Evolutionary conservation across 2,888 invertebrate genomes (phyloP).

Genomic region (Fissipunctia ypsillon): DNA sequence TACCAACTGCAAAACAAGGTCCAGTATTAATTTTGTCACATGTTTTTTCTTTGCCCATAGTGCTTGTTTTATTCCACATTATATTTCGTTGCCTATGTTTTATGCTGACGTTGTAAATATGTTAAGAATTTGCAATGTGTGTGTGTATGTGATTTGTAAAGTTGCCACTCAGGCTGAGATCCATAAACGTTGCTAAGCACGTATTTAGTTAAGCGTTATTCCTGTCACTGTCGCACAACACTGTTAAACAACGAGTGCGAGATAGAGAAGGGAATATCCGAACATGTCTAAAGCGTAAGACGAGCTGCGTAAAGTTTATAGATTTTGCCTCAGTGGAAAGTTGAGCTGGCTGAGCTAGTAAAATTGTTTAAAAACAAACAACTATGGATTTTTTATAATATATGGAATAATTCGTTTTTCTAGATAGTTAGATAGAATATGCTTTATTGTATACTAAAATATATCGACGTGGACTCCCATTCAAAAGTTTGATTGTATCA

Average conservation of each 20-base stretch:
- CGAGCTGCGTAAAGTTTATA: not conserved
- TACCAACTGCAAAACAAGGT: slow-evolving; percentile 3
- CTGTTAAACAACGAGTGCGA: not conserved
- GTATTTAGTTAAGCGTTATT: not conserved
- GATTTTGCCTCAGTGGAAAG: not conserved
- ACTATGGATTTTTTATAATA: slow-evolving; percentile 10
- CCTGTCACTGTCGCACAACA: not conserved
- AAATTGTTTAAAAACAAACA: slow-evolving; percentile 21
- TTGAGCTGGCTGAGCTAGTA: slow-evolving; percentile 10
- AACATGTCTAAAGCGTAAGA: not conserved
- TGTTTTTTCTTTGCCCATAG: slow-evolving; percentile 43
- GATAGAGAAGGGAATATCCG: not conserved
- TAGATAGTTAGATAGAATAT: not conserved
- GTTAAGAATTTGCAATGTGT: slow-evolving; percentile 9
- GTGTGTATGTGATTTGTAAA: slow-evolving; percentile 8
- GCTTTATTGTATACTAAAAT: not conserved
- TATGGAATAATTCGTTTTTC: slow-evolving; percentile 25
- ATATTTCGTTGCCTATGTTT: slow-evolving; percentile 31
- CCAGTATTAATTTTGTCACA: slow-evolving; percentile 46
- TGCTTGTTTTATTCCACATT: slow-evolving; percentile 47
- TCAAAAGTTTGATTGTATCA: slow-evolving; percentile 16
- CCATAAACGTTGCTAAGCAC: not conserved
- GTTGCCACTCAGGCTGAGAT: not conserved
- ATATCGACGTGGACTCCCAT: slow-evolving; percentile 4
- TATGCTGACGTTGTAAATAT: slow-evolving; percentile 32